Evolutionary conservation across 2,797 vertebrate species (phyloP).

Genomic region (Ptychadena robeensis): DNA sequence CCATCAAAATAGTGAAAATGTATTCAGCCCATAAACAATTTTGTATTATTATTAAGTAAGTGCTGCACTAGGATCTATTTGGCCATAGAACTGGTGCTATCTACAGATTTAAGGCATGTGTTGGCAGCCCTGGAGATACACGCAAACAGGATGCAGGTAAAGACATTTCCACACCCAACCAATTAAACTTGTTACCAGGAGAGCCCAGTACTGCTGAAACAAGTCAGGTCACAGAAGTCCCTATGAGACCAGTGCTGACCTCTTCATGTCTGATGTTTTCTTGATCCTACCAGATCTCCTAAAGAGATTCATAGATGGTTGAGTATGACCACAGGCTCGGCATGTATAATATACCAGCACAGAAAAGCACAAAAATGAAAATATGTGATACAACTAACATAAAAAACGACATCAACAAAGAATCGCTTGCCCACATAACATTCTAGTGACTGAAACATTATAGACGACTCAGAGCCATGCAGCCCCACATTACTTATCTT

Average conservation of each 20-base stretch:
- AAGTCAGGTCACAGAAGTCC: constrained; percentile 28
- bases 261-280: constrained; percentile 24
- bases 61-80: too few species aligned
- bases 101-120: too few species aligned
- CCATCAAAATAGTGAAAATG: too few species aligned
- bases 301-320: not conserved
- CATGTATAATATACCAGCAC: not conserved
- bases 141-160: not conserved
- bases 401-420: too few species aligned
- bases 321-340: not conserved
- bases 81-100: too few species aligned
- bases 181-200: not conserved
- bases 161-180: not conserved
- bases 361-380: not conserved
- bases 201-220: constrained; percentile 6
- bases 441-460: too few species aligned
- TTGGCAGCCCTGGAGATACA: not conserved
- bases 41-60: too few species aligned
- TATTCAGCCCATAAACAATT: too few species aligned
- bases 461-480: too few species aligned
- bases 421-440: too few species aligned
- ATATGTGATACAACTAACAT: not conserved
- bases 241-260: constrained; percentile 26
- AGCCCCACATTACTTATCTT: too few species aligned
- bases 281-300: constrained; percentile 6